Base-by-base conservation (phyloP, 2,113 vertebrate species). In the Capreolus pygargus region DNA sequence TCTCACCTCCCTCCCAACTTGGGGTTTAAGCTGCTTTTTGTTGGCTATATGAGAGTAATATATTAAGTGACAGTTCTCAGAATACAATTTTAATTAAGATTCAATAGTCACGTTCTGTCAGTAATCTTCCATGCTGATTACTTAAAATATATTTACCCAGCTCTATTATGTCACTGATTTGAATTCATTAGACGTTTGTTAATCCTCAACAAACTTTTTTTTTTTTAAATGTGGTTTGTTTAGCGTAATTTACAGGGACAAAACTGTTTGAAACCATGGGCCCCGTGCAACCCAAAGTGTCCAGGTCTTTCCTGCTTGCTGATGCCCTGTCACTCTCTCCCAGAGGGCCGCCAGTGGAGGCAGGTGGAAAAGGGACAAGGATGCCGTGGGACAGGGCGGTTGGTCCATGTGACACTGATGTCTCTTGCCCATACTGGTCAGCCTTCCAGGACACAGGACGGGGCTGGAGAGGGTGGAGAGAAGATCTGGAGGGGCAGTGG, bases 81-180 rank as follows among this genome's bases (percentile, higher is more conserved):
- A 99, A 98, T 97, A 98, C 98, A 98, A 98, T 98, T 99, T 98
- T 98, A 98, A 98, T 99, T 99, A 98, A 98, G 98, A 98, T 96
- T 98, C 98, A 97, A 97, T 98, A 99, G 98, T 97, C 98, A 97
- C 97, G 97, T 98, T 97, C 97, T 97, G 97, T 98, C 98, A 98
- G 98, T 98, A 98, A 99, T 98, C 98, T 98, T 98, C 96, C 97
- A 97, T 96, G 98, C 98, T 99, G 98, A 98, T 98, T 98, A 98
- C 89, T 78, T 97, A 97, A 98, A 94, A 95, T 90, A 98, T 98
- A 98, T 98, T 98, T 99, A 98, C 96, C 98, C 88, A 91, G 98
- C 86, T 98, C 98, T 98, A 98, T 98, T 96, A 96, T 98, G 96
- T 96, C 88, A 92, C 94, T 97, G 98, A 98, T 99, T 98, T 98